Percentiles rank a stretch among this genome's conserved stretches.
These are phyloP conservation scores for Grus americana DNA, from an alignment of 2,113 vertebrate species.

Conservation along the genomic window DNA sequence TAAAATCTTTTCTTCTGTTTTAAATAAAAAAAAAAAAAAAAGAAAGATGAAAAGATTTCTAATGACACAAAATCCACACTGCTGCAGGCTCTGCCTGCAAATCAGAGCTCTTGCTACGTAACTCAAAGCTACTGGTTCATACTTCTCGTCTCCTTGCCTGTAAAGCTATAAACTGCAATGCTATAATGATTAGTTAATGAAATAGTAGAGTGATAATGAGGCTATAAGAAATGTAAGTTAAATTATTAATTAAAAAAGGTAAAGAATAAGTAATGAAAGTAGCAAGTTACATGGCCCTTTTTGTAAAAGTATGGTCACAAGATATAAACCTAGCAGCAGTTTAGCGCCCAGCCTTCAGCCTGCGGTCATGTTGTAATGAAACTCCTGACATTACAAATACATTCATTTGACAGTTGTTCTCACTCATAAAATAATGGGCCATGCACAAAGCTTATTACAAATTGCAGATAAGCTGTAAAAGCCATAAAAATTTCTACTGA, in stretches of 20 bases:
- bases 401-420: conserved; percentile 67
- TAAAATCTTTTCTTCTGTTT: conserved; percentile 64
- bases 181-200: conserved; percentile 75
- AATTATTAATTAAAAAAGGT: conserved; percentile 83
- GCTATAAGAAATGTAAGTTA: conserved; percentile 70
- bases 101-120: conserved; percentile 31
- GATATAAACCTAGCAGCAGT: conserved; percentile 70
- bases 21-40: conserved; percentile 43
- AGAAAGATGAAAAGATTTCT: conserved; percentile 72
- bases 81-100: conserved; percentile 62
- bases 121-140: conserved; percentile 34
- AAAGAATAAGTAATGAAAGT: conserved; percentile 68
- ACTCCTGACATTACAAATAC: conserved; percentile 74
- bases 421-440: conserved; percentile 62
- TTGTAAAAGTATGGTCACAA: conserved; percentile 58
- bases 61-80: conserved; percentile 62
- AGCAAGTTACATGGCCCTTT: conserved; percentile 42
- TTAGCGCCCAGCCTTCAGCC: conserved; percentile 66
- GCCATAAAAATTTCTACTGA: conserved; percentile 70
- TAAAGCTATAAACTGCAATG: conserved; percentile 72
- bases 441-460: conserved; percentile 66
- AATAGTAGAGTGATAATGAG: conserved; percentile 73
- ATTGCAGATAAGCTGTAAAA: conserved; percentile 72
- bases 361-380: conserved; percentile 73
- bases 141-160: conserved; percentile 12